These are phyloP conservation scores for Patagioenas fasciata DNA, from an alignment of 2,113 vertebrate species.

Conservation along the genomic window DNA sequence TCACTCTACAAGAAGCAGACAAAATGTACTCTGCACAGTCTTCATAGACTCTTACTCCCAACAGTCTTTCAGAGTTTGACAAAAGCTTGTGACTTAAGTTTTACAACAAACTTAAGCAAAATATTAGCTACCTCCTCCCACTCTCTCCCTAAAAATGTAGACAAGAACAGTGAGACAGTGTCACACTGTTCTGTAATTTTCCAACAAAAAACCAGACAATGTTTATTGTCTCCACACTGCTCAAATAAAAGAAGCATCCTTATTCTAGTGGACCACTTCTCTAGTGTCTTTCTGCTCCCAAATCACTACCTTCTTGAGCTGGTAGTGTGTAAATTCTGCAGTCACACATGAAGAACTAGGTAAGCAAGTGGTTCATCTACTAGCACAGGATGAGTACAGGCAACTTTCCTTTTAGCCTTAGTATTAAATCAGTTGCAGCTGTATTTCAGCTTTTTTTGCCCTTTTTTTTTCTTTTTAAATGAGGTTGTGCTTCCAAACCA, in stretches of 20 bases:
- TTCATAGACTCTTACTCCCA: neutral
- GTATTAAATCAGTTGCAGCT: neutral
- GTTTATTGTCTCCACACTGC: neutral
- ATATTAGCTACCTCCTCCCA: neutral
- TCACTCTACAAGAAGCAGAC: neutral
- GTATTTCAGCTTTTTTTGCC: neutral
- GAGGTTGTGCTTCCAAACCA: neutral
- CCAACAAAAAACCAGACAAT: neutral
- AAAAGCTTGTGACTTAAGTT: neutral
- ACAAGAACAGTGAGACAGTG: neutral
- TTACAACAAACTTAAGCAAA: neutral
- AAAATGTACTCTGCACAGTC: neutral
- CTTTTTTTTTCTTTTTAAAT: neutral
- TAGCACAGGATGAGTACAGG: accelerated
- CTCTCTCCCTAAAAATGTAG: neutral
- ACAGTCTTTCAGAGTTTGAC: neutral
- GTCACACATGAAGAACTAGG: neutral
- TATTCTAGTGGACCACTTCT: neutral
- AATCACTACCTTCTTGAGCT: neutral
- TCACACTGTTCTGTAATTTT: neutral
- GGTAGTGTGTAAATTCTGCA: neutral
- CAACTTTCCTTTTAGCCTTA: neutral
- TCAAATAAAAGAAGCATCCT: neutral
- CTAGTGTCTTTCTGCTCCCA: neutral
- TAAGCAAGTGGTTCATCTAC: neutral